Evolutionary conservation across 2,888 invertebrate genomes (phyloP), one percentile per base, ranked within the genome.

Genomic region (Agrilus biguttatus): DNA sequence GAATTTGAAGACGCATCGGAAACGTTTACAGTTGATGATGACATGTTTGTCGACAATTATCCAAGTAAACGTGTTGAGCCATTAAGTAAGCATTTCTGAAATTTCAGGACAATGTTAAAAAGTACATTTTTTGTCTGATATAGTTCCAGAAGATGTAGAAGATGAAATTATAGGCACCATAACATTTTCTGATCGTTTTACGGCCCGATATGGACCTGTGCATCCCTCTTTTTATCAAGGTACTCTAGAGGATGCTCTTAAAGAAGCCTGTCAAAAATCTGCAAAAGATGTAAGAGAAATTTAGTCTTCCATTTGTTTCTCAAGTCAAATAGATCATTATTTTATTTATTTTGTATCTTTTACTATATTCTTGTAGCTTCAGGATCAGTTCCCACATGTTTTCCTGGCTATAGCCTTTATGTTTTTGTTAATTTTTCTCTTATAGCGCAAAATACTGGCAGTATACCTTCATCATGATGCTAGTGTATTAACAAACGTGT

Each of bases 391-490:
- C 37, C 4, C 3, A 37, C 8, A 37, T 37, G 13, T 13, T 13
- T 13, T 34, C 5, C 13, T 5, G 6, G 14, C 17, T n/a, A 2
- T 7, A 14, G n/a, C n/a, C 2, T 19, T 14, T 5, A 8, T 14
- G 5, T 38, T 38, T 38, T 21, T 37, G 17, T 37, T 37, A 35
- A 6, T 6, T 17, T 14, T 36, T 13, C 41, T 58, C 55, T 66
- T 69, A 8, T 72, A 96, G 89, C 79, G 95, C 51, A 90, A 90
- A 69, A 75, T 95, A 45, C 71, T 98, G 52, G 95, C 91, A 14
- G 77, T 98, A 47, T 98, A 98, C 70, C 74, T 98, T 23, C 97
- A 98, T 66, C 92, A 97, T 66, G 97, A 97, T 66, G 80, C 80
- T 51, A 93, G 95, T 54, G 91, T 97, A 44, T 72, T 93, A 53